phyloP scores from a whole-genome alignment of 2,113 vertebrate species.

The Engraulis encrasicolus region DNA sequence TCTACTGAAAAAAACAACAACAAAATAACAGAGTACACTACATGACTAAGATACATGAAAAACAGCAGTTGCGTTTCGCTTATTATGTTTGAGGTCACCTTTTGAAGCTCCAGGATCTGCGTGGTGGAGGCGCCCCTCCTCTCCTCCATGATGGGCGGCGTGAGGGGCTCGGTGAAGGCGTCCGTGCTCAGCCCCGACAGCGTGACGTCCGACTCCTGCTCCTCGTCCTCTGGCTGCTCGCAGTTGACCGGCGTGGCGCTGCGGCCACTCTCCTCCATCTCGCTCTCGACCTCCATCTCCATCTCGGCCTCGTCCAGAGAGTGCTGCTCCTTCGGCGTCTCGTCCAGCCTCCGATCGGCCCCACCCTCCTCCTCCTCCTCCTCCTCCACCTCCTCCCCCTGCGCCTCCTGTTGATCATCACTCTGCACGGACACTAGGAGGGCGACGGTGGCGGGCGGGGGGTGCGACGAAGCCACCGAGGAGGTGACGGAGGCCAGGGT shows the following conservation, averaged over 20 bases:
- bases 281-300: conserved; percentile 73
- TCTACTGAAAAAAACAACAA: no score
- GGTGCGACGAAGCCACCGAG: conserved; percentile 57
- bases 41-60: not conserved
- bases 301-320: conserved; percentile 85
- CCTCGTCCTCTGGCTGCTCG: conserved; percentile 87
- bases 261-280: conserved; percentile 96
- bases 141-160: conserved; percentile 65
- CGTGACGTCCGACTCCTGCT: conserved; percentile 63
- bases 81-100: no score
- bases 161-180: conserved; percentile 38
- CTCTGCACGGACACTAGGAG: not conserved
- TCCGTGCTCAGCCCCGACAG: conserved; percentile 35
- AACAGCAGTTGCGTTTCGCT: no score
- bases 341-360: conserved; percentile 66
- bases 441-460: conserved; percentile 58
- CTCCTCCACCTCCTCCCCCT: not conserved
- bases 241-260: conserved; percentile 95
- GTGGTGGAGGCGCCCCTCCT: conserved; percentile 68
- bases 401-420: no score
- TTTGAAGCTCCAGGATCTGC: conserved; percentile 83
- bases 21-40: no score
- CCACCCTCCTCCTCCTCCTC: conserved; percentile 55
- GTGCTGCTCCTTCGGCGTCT: conserved; percentile 71
- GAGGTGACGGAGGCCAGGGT: conserved; percentile 80